Evolutionary conservation across 1,140 invertebrate species (phyloP).

Genomic region (Colletes gigas): DNA sequence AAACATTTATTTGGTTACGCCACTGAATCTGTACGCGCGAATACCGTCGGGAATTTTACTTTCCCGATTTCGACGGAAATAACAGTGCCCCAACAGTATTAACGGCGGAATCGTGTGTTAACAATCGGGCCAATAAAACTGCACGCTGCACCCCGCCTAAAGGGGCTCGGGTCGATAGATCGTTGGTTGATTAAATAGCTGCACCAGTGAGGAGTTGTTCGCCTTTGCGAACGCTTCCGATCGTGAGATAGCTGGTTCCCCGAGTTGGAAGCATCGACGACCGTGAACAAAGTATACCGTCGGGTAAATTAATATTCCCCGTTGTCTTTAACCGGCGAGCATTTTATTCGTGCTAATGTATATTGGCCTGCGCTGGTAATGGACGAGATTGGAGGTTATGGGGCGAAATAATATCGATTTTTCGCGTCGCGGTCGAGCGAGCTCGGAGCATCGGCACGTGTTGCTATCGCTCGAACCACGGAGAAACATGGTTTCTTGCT

Average conservation of each 20-base stretch:
- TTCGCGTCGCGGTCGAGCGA: background rate
- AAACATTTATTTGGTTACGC: too few species aligned
- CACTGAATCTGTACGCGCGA: too few species aligned
- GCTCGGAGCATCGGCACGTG: background rate
- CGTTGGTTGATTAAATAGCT: slow-evolving; percentile 25
- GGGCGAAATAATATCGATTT: background rate
- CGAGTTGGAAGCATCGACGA: background rate
- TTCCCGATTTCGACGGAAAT: too few species aligned
- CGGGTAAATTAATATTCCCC: background rate
- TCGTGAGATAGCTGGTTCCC: background rate
- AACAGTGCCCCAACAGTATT: background rate
- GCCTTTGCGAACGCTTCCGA: slow-evolving; percentile 10
- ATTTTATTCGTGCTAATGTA: background rate
- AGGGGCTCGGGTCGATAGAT: slow-evolving; percentile 10
- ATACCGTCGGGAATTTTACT: too few species aligned
- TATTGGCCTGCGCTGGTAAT: background rate
- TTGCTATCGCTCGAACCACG: background rate
- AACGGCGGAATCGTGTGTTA: background rate
- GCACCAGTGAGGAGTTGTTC: background rate
- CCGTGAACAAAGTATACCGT: background rate
- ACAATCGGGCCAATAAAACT: slow-evolving; percentile 5
- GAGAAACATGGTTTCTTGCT: slow-evolving; percentile 31
- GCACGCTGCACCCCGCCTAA: background rate
- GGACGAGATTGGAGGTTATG: background rate
- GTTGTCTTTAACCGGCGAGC: background rate